Evolutionary conservation across 2,113 vertebrate species (phyloP).

Genomic region (Synodontis membranacea): DNA sequence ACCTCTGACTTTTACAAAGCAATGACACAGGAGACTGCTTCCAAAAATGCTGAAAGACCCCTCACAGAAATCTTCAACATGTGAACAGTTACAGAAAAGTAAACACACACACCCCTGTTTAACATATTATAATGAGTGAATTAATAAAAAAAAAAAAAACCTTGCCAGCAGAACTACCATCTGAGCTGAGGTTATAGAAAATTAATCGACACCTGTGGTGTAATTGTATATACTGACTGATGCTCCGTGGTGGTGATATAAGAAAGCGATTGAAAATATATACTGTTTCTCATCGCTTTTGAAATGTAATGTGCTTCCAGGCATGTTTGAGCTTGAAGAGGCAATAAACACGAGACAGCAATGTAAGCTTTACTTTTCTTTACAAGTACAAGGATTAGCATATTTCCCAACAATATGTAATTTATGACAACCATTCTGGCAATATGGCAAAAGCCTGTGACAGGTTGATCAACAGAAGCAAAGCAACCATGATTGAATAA

Average conservation of each 20-base stretch:
- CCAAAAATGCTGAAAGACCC: background rate
- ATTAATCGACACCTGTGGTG: background rate
- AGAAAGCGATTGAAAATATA: background rate
- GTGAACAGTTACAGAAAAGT: background rate
- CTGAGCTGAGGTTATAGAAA: background rate
- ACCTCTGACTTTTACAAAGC: background rate
- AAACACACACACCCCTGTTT: background rate
- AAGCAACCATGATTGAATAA: background rate
- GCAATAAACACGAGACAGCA: background rate
- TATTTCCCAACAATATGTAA: background rate
- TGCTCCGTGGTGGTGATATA: background rate
- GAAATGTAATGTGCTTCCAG: background rate
- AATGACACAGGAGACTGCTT: background rate
- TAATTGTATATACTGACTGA: background rate
- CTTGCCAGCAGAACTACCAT: background rate
- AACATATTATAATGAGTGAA: background rate
- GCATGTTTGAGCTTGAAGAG: background rate
- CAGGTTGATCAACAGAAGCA: background rate
- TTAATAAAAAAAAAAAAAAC: background rate
- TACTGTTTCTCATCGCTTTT: background rate
- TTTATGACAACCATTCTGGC: background rate
- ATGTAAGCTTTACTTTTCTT: conserved; percentile 11
- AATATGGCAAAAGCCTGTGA: background rate
- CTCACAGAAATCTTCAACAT: background rate
- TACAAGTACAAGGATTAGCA: background rate